Base-by-base conservation (phyloP, 2,888 invertebrate species). In the Sisyra terminalis region DNA sequence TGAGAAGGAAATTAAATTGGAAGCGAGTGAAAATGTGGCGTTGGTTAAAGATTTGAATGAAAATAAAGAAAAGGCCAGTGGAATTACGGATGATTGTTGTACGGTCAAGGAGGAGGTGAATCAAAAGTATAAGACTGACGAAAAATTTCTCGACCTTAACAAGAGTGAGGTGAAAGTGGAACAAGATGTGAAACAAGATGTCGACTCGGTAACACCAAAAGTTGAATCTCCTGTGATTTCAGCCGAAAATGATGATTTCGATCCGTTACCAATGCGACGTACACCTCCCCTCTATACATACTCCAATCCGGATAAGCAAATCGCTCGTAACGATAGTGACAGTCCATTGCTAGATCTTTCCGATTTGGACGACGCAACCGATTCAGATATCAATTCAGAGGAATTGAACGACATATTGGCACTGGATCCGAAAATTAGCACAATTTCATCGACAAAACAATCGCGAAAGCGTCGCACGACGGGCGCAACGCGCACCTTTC, bases 281-380 rank as follows among this genome's bases (percentile, higher is more conserved):
- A 77, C 78, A 11, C 82, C 83, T 3, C 80, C 83, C 4, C 63
- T 81, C 13, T 84, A 81, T 56, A 83, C 83, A 1, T 84, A 83
- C 57, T 82, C 82, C 9, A 81, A 80, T 56, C 75, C 75, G 40
- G 82, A 78, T 53, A 74, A 77, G 54, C 61, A 69, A 16, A n/a
- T 42, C 9, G 18, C 29, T 46, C 62, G 68, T 38, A 52, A 54
- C 34, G 55, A 55, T 35, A 54, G 57, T 6, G 60, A 58, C 17
- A 61, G 60, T 48, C 59, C 61, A 1, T 29, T 47, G 11, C 39
- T 43, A 4, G 46, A 40, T 35, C 41, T 47, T 37, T 47, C 47
- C 8, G 47, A 47, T 39, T 41, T 47, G 29, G 47, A 47, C 18
- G 46, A 46, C 24, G 40, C 45, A 15, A 40, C 42, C 13, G 40